Evolutionary conservation across 2,888 invertebrate genomes (phyloP), one percentile per base, ranked within the genome.

Genomic region (Cremastinae sp.): DNA sequence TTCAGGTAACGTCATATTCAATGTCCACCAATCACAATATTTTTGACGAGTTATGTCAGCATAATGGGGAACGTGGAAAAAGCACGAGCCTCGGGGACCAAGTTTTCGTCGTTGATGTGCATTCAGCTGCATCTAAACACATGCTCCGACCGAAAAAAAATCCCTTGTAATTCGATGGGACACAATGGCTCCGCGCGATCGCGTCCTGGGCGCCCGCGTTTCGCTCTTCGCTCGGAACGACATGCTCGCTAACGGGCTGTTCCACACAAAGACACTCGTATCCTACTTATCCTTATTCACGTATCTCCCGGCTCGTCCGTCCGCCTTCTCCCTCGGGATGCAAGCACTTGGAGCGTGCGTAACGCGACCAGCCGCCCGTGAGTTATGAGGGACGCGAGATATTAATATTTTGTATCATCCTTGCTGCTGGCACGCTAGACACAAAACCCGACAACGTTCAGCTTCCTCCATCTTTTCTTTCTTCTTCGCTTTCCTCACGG

Each of bases 341-440:
- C 74, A 74, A 82, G 79, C 81, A 87, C 83, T 80, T 84, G 83
- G 85, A 87, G 89, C 89, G 89, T 89, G 84, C 86, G 89, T 89
- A 89, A 89, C 88, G 83, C 84, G 89, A 79, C 83, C 89, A 89
- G 74, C 88, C 88, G 84, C 79, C 88, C 86, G 88, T 89, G 88
- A 89, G 87, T 89, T 89, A 89, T 89, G 89, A 88, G 89, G 88
- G 88, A 88, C 83, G 79, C 78, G 83, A 84, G 88, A 89, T 89
- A 89, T 89, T 89, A 89, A 89, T 89, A 89, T 89, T 89, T 89
- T 87, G 89, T 89, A 89, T 89, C 89, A 89, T 89, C 89, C 87
- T 88, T 84, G 84, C 84, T 82, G 79, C 80, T 47, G 16, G 18
- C 9, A 14, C 12, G 10, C 64, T 54, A 73, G 64, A 73, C 73